Evolutionary conservation across 2,113 vertebrate genomes (phyloP).

Genomic region (Poeciliopsis retropinna): DNA sequence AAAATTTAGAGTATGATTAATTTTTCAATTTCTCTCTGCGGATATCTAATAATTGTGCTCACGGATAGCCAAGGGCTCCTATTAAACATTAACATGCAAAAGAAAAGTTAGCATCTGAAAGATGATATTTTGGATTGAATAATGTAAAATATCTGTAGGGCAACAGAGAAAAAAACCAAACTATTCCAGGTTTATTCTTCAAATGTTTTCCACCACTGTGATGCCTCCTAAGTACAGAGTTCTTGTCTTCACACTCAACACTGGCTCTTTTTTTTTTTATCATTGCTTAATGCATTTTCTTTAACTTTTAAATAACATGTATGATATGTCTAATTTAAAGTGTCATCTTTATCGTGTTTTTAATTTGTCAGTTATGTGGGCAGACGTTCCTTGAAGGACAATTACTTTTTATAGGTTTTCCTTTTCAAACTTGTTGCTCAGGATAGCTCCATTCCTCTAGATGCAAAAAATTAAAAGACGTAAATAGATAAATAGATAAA

Average conservation of each 20-base stretch:
- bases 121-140: conserved; percentile 96
- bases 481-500: too few species aligned
- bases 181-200: conserved; percentile 81
- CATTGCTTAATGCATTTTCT: conserved; percentile 67
- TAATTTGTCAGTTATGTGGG: conserved; percentile 60
- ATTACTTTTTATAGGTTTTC: too few species aligned
- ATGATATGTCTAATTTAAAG: conserved; percentile 55
- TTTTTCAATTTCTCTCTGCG: conserved; percentile 97
- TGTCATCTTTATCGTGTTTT: conserved; percentile 64
- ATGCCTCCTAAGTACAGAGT: conserved; percentile 72
- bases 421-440: too few species aligned
- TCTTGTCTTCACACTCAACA: conserved; percentile 69
- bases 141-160: conserved; percentile 95
- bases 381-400: neutral
- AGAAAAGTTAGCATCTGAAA: conserved; percentile 91
- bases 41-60: conserved; percentile 96
- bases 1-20: conserved; percentile 93
- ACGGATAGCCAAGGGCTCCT: conserved; percentile 89
- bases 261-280: conserved; percentile 74
- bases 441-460: neutral
- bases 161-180: conserved; percentile 81
- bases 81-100: conserved; percentile 98
- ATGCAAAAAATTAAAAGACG: neutral
- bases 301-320: conserved; percentile 67
- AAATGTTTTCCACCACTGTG: conserved; percentile 74